Evolutionary conservation across 2,113 vertebrate species (phyloP).

Genomic region (Plecotus auritus): DNA sequence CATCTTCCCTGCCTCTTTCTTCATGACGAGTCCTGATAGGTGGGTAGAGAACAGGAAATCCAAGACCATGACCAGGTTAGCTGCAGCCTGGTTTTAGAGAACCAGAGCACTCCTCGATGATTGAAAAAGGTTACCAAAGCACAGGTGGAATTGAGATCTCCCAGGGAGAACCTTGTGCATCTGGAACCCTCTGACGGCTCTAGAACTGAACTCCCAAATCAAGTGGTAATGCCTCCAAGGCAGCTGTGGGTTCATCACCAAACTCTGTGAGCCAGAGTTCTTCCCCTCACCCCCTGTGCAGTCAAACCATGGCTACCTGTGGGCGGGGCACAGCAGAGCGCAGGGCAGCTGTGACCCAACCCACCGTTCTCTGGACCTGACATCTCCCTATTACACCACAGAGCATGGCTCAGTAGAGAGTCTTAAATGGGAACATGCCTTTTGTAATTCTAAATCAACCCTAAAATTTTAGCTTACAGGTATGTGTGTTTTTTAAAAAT

Average conservation of each 20-base stretch:
- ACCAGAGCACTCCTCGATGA: neutral
- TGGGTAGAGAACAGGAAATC: neutral
- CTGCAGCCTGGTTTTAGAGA: neutral
- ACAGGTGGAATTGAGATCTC: neutral
- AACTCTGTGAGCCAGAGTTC: neutral
- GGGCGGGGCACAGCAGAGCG: rapidly evolving
- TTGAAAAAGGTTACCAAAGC: neutral
- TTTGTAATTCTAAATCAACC: neutral
- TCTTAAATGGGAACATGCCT: neutral
- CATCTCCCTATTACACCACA: neutral
- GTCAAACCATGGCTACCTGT: too few species aligned
- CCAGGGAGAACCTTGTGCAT: neutral
- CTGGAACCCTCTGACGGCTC: neutral
- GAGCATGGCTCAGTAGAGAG: neutral
- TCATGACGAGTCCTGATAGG: neutral
- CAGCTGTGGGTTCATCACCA: neutral
- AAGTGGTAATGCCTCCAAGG: neutral
- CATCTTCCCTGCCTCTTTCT: neutral
- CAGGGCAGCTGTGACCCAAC: neutral
- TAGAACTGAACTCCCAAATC: neutral
- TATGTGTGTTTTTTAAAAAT: neutral
- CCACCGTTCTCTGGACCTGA: neutral
- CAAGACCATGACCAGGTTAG: neutral
- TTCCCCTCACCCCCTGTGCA: rapidly evolving
- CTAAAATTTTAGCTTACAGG: neutral